Evolutionary conservation across 2,888 invertebrate genomes (phyloP).

Genomic region (Thereva nobilitata): DNA sequence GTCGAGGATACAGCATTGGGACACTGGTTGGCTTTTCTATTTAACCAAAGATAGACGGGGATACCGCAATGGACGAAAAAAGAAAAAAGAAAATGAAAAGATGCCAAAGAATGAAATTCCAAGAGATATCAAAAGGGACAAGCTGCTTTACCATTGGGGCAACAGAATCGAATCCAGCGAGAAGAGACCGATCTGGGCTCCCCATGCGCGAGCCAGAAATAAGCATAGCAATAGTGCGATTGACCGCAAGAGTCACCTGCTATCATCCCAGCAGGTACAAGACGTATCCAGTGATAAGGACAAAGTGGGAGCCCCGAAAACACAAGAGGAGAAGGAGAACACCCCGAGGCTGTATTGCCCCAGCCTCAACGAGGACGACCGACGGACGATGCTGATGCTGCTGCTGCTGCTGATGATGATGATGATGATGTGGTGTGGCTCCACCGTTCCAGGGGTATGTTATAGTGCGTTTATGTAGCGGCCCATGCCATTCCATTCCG

Average conservation of each 20-base stretch:
- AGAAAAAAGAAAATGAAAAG: too few species aligned
- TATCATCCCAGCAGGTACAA: conserved; percentile 6
- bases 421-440: background rate
- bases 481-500: too few species aligned
- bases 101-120: too few species aligned
- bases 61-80: background rate
- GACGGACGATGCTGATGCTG: background rate
- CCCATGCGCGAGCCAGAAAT: too few species aligned
- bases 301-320: conserved; percentile 2
- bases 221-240: too few species aligned
- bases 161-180: too few species aligned
- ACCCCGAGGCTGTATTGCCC: background rate
- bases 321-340: background rate
- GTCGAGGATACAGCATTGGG: background rate
- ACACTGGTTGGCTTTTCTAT: background rate
- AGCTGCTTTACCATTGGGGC: too few species aligned
- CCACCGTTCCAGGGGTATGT: too few species aligned
- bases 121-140: too few species aligned
- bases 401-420: background rate
- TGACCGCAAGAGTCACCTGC: background rate
- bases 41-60: background rate
- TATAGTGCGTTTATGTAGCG: too few species aligned
- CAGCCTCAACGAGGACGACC: background rate
- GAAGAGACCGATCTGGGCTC: too few species aligned
- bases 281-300: conserved; percentile 1